These are phyloP conservation scores for Penaeus indicus DNA, from an alignment of 1,140 invertebrate genomes.

Conservation along the genomic window DNA sequence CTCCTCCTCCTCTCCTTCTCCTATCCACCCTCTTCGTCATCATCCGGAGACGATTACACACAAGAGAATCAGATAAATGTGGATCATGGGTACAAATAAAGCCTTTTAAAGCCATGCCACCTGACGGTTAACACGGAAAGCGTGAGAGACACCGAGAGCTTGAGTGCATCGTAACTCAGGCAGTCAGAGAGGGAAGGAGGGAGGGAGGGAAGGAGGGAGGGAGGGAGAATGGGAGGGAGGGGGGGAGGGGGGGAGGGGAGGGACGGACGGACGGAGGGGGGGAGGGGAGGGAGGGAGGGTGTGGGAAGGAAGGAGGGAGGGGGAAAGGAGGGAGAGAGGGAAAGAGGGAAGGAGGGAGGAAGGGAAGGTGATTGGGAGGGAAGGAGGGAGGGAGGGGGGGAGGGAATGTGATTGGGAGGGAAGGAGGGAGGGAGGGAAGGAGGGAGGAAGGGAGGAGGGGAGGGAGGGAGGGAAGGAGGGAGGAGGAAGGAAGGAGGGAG, in stretches of 20 bases:
- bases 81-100: constrained; percentile 26
- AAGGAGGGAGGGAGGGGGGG: too few relatives aligned
- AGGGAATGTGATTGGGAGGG: too few relatives aligned
- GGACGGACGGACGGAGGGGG: too few relatives aligned
- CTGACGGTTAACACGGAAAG: constrained; percentile 31
- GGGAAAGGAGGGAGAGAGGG: neutral
- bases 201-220: neutral
- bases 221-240: neutral
- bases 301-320: too few relatives aligned
- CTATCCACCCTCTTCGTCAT: too few relatives aligned
- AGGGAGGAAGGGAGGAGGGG: too few relatives aligned
- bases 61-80: constrained; percentile 20
- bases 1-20: neutral
- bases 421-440: too few relatives aligned
- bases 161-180: constrained; percentile 35
- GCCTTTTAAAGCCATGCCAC: constrained; percentile 8
- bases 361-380: too few relatives aligned
- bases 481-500: too few relatives aligned
- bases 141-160: constrained; percentile 32
- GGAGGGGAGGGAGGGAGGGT: neutral
- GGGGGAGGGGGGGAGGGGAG: neutral
- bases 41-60: neutral
- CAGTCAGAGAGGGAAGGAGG: neutral
- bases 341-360: too few relatives aligned
- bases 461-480: too few relatives aligned